Percentiles rank a stretch among this genome's conserved stretches.
Conservation (phyloP, 1,140 invertebrate genomes). For the Dendrolimus kikuchii region DNA sequence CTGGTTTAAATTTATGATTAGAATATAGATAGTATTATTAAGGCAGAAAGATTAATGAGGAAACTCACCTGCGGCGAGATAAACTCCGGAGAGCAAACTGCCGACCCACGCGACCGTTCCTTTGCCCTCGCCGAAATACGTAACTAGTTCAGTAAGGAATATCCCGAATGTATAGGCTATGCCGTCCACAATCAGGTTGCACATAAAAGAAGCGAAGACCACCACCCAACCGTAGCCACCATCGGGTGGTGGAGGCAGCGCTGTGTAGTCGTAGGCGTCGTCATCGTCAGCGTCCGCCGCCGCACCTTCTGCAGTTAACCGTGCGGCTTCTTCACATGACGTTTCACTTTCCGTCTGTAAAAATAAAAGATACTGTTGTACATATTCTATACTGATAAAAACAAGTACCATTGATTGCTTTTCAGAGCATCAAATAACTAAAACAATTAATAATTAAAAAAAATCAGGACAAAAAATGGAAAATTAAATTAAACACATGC, state of each 20-base stretch:
- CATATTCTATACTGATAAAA: slow-evolving; percentile 2
- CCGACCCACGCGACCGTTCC: slow-evolving; percentile 95
- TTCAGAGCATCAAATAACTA: neutral
- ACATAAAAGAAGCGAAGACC: slow-evolving; percentile 96
- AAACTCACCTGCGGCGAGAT: slow-evolving; percentile 88
- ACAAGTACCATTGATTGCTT: neutral
- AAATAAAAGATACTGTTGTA: slow-evolving; percentile 8
- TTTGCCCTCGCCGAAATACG: slow-evolving; percentile 88
- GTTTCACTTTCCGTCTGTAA: slow-evolving; percentile 90
- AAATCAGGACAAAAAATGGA: no score
- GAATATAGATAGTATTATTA: neutral
- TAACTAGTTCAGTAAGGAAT: slow-evolving; percentile 87
- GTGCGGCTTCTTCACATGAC: slow-evolving; percentile 83
- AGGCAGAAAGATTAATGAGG: neutral
- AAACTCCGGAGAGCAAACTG: slow-evolving; percentile 93
- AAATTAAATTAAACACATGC: no score
- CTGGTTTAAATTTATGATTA: no score
- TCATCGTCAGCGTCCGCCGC: slow-evolving; percentile 80
- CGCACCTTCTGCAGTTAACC: slow-evolving; percentile 78
- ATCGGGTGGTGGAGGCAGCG: slow-evolving; percentile 87
- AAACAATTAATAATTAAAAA: no score
- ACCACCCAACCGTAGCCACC: slow-evolving; percentile 95
- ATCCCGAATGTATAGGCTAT: slow-evolving; percentile 95
- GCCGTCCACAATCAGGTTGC: slow-evolving; percentile 98
- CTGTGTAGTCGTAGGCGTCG: slow-evolving; percentile 82